Evolutionary conservation across 1,140 invertebrate species (phyloP).

Genomic region (Drosophila insularis): DNA sequence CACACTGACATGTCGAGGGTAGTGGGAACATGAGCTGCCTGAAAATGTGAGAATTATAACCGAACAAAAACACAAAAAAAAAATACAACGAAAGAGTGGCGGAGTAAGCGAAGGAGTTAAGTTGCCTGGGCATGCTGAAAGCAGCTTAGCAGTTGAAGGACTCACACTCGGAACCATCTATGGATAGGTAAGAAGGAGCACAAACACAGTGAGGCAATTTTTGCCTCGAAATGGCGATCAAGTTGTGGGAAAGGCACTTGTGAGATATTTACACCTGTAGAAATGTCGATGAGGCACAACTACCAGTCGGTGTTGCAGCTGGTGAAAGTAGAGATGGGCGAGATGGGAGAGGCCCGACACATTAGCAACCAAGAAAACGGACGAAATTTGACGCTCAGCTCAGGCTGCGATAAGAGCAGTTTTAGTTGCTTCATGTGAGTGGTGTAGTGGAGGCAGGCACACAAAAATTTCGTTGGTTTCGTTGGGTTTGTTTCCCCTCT

Average conservation of each 20-base stretch:
- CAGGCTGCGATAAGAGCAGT: conserved; percentile 56
- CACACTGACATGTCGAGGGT: background rate
- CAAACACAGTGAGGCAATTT: background rate
- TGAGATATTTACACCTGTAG: conserved; percentile 72
- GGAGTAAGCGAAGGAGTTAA: conserved; percentile 21
- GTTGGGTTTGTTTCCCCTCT: background rate
- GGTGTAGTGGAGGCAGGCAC: background rate
- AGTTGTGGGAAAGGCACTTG: conserved; percentile 38
- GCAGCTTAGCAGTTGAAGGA: conserved; percentile 38
- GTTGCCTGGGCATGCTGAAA: conserved; percentile 36
- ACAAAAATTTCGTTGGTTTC: conserved; percentile 6
- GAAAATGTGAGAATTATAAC: conserved; percentile 71
- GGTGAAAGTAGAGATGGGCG: background rate
- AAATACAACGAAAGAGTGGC: no score
- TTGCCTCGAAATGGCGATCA: conserved; percentile 2
- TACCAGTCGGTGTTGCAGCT: background rate
- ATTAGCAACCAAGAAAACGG: conserved; percentile 61
- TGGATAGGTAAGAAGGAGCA: no score
- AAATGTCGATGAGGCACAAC: conserved; percentile 50
- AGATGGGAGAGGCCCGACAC: conserved; percentile 29
- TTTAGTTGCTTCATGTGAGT: background rate
- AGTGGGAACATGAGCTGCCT: conserved; percentile 35
- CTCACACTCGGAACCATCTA: background rate
- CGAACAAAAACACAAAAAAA: background rate
- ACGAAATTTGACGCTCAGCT: conserved; percentile 50